Base-by-base conservation (phyloP, 2,888 invertebrate species). In the Aporophyla nigra region DNA sequence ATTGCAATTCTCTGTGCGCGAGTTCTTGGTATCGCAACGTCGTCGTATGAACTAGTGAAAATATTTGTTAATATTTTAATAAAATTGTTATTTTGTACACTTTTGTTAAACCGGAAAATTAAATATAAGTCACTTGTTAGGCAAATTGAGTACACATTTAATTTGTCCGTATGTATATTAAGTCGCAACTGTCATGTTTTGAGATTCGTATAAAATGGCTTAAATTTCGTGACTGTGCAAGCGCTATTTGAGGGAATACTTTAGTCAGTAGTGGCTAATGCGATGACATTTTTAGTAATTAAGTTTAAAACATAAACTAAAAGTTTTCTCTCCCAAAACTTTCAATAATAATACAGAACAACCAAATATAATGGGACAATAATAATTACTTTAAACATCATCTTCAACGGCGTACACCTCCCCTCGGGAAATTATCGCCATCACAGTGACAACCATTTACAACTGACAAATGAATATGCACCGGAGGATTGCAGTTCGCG, bases 401-500 rank as follows among this genome's bases (percentile, higher is more conserved):
- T 66, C 56, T 56, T 68, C 2, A 70, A 61, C 54, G 46, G 12
- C 5, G 14, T 19, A n/a, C 53, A 33, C 24, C 78, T 71, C 51
- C 67, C 66, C 72, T 84, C 86, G 83, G 86, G 88, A 90, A 89
- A 91, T 91, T 88, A 88, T 85, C 71, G 69, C 85, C 80, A 82
- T 79, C 81, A 78, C 62, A 65, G 76, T 63, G 80, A 85, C 74
- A 80, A 79, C 82, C 85, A 84, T 88, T 90, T 88, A 85, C 82
- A 83, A 81, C 80, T 80, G 84, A 86, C 86, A 89, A 91, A 92
- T 93, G 91, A 92, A 91, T 92, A 92, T 93, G 92, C 92, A 92
- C 88, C 81, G 80, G 90, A 90, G 92, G 92, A 93, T 90, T 92
- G 92, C 89, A 90, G 85, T 86, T 83, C 80, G 71, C 84, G 85